Evolutionary conservation across 1,140 invertebrate species (phyloP).

Genomic region (Bombus picipes): DNA sequence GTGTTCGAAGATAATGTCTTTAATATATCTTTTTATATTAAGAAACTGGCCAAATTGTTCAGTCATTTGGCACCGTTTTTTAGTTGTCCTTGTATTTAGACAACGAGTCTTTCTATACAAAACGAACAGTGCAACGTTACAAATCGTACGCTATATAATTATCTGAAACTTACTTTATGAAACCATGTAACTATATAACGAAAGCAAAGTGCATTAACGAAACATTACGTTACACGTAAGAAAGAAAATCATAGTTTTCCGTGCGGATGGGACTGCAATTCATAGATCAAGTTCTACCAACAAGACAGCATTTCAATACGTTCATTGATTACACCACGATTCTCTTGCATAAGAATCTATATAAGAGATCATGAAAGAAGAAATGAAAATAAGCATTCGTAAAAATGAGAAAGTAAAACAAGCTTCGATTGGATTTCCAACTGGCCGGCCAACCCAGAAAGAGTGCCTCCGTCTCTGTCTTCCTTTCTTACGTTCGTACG

Average conservation of each 20-base stretch:
- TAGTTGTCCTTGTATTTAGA: neutral
- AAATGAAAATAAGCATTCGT: neutral
- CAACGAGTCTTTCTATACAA: neutral
- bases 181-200: too few relatives aligned
- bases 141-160: neutral
- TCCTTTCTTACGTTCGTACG: neutral
- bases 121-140: neutral
- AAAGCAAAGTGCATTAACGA: too few relatives aligned
- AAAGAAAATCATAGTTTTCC: neutral
- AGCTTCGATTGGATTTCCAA: neutral
- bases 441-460: neutral
- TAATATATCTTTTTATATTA: neutral
- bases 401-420: conserved; percentile 1
- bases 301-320: too few relatives aligned
- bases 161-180: too few relatives aligned
- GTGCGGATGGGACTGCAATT: too few relatives aligned
- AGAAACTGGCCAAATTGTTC: neutral
- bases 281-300: too few relatives aligned
- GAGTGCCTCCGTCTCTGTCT: neutral
- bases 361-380: neutral
- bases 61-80: neutral
- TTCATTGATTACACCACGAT: neutral
- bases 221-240: too few relatives aligned
- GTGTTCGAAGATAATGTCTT: neutral
- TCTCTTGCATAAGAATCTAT: too few relatives aligned